phyloP scores from a whole-genome alignment of 1,140 invertebrate species.

The Zaprionus capensis region DNA sequence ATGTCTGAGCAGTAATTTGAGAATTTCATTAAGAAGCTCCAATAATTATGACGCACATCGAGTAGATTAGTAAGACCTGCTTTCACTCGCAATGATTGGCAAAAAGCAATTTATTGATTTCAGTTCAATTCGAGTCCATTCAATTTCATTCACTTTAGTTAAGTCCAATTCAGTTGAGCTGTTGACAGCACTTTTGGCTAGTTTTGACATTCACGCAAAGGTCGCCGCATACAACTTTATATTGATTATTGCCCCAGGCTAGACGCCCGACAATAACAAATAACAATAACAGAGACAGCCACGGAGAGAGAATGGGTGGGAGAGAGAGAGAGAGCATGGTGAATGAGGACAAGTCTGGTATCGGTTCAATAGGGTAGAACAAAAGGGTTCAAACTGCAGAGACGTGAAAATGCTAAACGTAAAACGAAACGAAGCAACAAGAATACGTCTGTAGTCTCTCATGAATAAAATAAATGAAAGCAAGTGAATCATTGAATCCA shows the following conservation, averaged over 20 bases:
- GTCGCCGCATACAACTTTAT: conserved; percentile 56
- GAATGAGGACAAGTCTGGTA: neutral
- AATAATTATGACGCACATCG: conserved; percentile 49
- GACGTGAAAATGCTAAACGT: conserved; percentile 18
- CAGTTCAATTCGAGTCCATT: conserved; percentile 10
- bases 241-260: conserved; percentile 73
- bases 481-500: conserved; percentile 19
- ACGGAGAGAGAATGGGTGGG: neutral
- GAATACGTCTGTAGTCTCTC: conserved; percentile 23
- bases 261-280: conserved; percentile 53
- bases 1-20: conserved; percentile 19
- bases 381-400: conserved; percentile 15
- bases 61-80: conserved; percentile 13
- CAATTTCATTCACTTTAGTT: conserved; percentile 12
- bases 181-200: conserved; percentile 43
- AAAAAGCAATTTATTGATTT: conserved; percentile 69
- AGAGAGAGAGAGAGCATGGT: too few relatives aligned
- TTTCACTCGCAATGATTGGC: conserved; percentile 32
- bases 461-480: conserved; percentile 36
- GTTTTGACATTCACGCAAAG: conserved; percentile 68
- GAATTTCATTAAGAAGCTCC: conserved; percentile 45
- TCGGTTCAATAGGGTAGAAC: conserved; percentile 30
- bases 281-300: conserved; percentile 50
- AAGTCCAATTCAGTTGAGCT: conserved; percentile 25
- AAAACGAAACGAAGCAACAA: conserved; percentile 3